Evolutionary conservation across 2,888 invertebrate species (phyloP), one percentile per base, ranked within the genome.

Genomic region (Netelia fuscicornis): DNA sequence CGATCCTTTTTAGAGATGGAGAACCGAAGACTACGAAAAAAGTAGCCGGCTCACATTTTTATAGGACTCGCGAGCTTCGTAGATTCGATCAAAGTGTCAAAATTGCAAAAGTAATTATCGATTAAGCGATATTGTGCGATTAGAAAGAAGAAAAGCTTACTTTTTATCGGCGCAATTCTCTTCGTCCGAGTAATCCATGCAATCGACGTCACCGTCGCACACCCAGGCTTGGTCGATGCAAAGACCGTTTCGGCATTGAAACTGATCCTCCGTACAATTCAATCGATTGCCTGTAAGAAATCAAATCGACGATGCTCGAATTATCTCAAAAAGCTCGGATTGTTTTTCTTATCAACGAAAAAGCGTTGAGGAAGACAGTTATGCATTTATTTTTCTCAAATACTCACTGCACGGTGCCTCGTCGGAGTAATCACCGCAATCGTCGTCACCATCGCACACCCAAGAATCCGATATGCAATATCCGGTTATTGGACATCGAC

Each of bases 141-240:
- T 20, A 68, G 58, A 71, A 67, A 9, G 1, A 86, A 65, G 58
- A 67, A 67, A 9, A 2, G 85, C 90, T 88, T 82, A 91, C 92
- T 88, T 91, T 84, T 89, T 89, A 6, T 84, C 85, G 25, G 81
- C 96, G 93, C 97, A 97, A 93, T 96, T 96, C 54, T 94, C 93
- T 92, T 98, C 97, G 90, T 98, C 97, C 0, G 97, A 97, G 91
- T 95, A 96, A 91, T 97, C 97, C 82, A 96, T 96, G 91, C 97
- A 98, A 92, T 98, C 97, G 92, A 97, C 97, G 92, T 97, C 97
- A 68, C 96, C 96, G 91, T 97, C 97, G 92, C 97, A 98, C 0
- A 96, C 94, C 97, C 97, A 97, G 11, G 95, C 95, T 86, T 95
- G 95, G 81, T 96, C 97, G 85, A 98, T 96, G 92, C 97, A 98